Evolutionary conservation across 1,140 invertebrate species (phyloP), one percentile per base, ranked within the genome.

Genomic region (Scylla paramamosain): DNA sequence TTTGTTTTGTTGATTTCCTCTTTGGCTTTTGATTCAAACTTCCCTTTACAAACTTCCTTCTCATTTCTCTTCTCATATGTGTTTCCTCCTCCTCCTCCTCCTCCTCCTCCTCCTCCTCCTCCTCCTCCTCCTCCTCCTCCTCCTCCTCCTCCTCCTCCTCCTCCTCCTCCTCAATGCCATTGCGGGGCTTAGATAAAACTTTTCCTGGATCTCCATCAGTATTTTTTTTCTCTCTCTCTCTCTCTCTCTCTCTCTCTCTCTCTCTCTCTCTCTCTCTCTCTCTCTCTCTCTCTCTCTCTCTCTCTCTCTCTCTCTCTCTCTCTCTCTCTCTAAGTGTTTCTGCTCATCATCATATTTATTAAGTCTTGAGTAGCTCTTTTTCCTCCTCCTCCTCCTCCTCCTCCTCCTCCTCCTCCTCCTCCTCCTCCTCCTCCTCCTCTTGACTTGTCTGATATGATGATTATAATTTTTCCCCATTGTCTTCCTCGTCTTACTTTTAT

Each of bases 171-270:
- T 67, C 59, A 10, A 10, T 20, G 67, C 7, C 20, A 77, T n/a
- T n/a, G 20, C 20, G n/a, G 12, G 67, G 20, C 16, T n/a, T 77
- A 25, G 67, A n/a, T n/a, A 25, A 77, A 77, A 77, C 20, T 25
- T 77, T 77, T 77, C 67, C n/a, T 77, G 67, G 52, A 59, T 59
- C 20, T n/a, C 67, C 20, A 25, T 77, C 67, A 77, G 25, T 77
- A 25, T 77, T n/a, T 25, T n/a, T 20, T 20, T 77, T 77, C 87
- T 89, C 87, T 89, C 87, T 89, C 87, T 89, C 87, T 89, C 87
- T 89, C 87, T 89, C 87, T 89, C 87, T 89, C 87, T 89, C 87
- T 89, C 87, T 89, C 87, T 89, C 87, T 89, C 87, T 89, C 87
- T 89, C 87, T 89, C 87, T 89, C 32, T 89, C 87, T 89, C 87